Base-by-base conservation (phyloP, 2,113 vertebrate species). In the Spermophilus dauricus region DNA sequence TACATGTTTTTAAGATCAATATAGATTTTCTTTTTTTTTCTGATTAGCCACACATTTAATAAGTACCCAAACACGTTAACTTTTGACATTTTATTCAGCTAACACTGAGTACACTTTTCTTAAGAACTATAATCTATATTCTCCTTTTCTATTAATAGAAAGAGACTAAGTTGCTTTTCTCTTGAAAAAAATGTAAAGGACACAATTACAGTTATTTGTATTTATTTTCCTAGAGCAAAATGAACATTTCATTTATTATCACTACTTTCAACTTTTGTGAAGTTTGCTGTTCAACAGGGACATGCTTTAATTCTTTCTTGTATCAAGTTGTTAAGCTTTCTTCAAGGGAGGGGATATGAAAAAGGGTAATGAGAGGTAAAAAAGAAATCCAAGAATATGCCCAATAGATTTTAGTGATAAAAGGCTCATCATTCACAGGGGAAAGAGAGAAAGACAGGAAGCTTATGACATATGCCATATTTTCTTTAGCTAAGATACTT, bases 191-290 rank as follows among this genome's bases (percentile, higher is more conserved):
- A 80, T 37, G 2, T 37, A 39, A 86, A 73, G n/a, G 53, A 20
- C 26, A 20, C 26, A 93, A 56, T 34, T 56, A 82, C 85, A 89
- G 18, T 72, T 83, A 93, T 28, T 42, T 22, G 12, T 22, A 69
- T 78, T 28, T 63, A n/a, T 90, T 92, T 94, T 93, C 53, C 84
- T 70, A 86, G 3, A 91, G 24, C 9, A 97, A 95, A 94, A 72
- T 61, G 26, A 91, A 45, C 11, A 86, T 90, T 80, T 34, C 48
- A 83, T 53, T 86, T 80, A 48, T 17, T 65, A 69, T 53, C 26
- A 85, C 28, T 61, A 58, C 39, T 65, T 12, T 51, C 42, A 58
- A 89, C 22, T 78, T 95, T 16, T 56, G 24, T 63, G 39, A 82
- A 17, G 1, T 8, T n/a, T 89, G 37, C 82, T 88, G 14, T 45